A percentile compares a stretch with the other conserved stretches of the same genome.
phyloP scores from a whole-genome alignment of 2,888 invertebrate genomes.

The Agrochola litura region DNA sequence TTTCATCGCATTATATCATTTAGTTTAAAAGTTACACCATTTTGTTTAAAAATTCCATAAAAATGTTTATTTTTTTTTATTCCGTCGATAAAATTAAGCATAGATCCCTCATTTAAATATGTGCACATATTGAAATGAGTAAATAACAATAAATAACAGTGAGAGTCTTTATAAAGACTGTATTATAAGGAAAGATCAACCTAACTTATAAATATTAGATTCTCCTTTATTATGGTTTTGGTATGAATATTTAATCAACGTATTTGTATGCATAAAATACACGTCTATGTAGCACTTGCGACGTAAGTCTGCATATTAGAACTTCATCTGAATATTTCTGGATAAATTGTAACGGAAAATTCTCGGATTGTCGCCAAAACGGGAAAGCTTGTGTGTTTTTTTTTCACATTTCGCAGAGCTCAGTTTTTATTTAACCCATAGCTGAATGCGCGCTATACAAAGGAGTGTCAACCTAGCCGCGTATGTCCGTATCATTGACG shows the following conservation, averaged over 20 bases:
- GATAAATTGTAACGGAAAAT: conserved; percentile 60
- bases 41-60: no score
- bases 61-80: no score
- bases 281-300: conserved; percentile 8
- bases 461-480: conserved; percentile 79
- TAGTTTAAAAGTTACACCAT: no score
- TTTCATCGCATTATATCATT: no score
- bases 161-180: no score
- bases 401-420: conserved; percentile 75
- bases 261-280: conserved; percentile 18
- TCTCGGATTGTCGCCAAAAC: conserved; percentile 68
- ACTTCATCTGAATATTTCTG: conserved; percentile 55
- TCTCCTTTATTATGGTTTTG: conserved; percentile 16
- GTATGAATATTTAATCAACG: conserved; percentile 42
- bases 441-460: conserved; percentile 83
- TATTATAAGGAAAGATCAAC: not conserved
- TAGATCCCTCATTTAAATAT: no score
- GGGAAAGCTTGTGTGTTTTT: conserved; percentile 65
- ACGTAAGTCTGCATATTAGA: conserved; percentile 35
- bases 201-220: conserved; percentile 24
- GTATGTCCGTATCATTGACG: conserved; percentile 63
- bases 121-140: no score
- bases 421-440: conserved; percentile 83
- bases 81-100: no score
- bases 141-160: no score